Evolutionary conservation across 2,113 vertebrate species (phyloP).

Genomic region (Cnemophilus loriae): DNA sequence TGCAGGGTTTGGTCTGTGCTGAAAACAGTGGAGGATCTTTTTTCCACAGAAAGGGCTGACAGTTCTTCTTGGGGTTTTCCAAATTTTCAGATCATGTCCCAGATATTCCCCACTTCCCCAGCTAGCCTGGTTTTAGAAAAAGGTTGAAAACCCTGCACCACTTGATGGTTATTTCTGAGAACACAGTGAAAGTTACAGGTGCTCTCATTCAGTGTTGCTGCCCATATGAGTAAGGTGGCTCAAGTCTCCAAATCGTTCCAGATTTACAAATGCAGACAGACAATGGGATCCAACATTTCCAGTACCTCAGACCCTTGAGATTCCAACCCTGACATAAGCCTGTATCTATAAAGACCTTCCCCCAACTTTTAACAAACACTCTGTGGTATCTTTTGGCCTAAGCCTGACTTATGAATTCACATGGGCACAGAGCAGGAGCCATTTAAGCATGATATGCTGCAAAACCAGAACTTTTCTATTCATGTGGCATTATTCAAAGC

Average conservation of each 20-base stretch:
- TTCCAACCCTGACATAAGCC: not conserved
- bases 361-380: not conserved
- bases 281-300: not conserved
- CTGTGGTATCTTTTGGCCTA: not conserved
- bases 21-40: not conserved
- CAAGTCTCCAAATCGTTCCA: not conserved
- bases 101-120: not conserved
- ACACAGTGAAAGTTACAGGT: too few species aligned
- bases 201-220: not conserved
- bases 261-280: not conserved
- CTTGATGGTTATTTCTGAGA: not conserved
- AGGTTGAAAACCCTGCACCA: not conserved
- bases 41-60: not conserved
- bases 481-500: not conserved
- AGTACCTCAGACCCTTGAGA: not conserved
- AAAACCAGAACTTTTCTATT: not conserved
- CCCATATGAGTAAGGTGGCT: fast-evolving
- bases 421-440: not conserved
- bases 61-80: not conserved
- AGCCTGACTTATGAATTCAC: not conserved
- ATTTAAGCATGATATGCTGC: not conserved
- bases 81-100: not conserved
- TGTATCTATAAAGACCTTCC: not conserved
- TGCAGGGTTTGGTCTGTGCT: not conserved
- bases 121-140: not conserved